Evolutionary conservation across 2,888 invertebrate species (phyloP), one percentile per base, ranked within the genome.

Genomic region (Brachycybe producta): DNA sequence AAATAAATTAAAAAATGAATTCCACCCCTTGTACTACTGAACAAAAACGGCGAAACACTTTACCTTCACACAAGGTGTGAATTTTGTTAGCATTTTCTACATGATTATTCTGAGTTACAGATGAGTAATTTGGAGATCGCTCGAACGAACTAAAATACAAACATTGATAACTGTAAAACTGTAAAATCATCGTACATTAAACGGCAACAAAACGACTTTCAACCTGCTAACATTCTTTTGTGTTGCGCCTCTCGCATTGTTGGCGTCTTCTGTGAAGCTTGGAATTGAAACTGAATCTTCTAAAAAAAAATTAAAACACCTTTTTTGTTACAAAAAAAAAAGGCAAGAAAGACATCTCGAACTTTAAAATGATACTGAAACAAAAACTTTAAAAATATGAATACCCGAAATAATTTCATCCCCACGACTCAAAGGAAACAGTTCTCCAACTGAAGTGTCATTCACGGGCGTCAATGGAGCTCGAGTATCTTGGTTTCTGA

Each of bases 381-480:
- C 39, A 45, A 35, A 19, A 27, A 42, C 27, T 42, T 27, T 42
- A 7, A 38, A 11, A 41, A 13, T 23, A 41, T n/a, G 24, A 38
- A 11, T 61, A 52, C 63, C 64, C 13, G 64, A 63, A 46, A 61
- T 61, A 7, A 61, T 56, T 50, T 64, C 64, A 46, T 64, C 65
- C 24, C 56, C 32, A 57, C 54, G 48, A 67, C 38, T 67, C 13
- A 74, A 64, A 5, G 72, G 72, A 23, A 71, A 72, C 38, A 74
- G 57, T 61, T 73, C 72, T 2, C 73, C 73, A 28, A 73, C 64
- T 51, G 62, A 64, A 42, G 62, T 57, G 32, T 65, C 61, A 42
- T 69, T 70, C 23, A 74, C 64, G 4, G 73, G 72, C 17, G 73
- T 73, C 52, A 74, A 60, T 38, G 67, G 55, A 24, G 55, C 38